Percentiles rank a stretch among this genome's conserved stretches.
Conservation (phyloP, 2,113 vertebrate species). For the Pteruthius melanotis region DNA sequence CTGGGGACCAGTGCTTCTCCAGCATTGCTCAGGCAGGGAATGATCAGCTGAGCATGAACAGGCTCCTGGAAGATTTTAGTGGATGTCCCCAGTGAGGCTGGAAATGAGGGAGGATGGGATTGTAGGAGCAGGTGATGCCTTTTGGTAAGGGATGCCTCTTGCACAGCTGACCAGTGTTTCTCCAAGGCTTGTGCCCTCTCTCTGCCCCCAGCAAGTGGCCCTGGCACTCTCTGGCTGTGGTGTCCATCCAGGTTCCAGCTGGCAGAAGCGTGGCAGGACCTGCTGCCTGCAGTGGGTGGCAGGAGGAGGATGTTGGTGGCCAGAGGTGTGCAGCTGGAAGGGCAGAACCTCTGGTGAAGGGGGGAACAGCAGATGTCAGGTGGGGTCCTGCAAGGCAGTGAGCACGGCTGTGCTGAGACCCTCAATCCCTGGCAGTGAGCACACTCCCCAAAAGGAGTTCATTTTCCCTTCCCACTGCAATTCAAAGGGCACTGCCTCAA, state of each 20-base stretch:
- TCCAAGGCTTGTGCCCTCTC: background rate
- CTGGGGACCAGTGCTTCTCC: background rate
- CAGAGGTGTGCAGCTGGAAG: background rate
- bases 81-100: background rate
- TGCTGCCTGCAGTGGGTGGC: background rate
- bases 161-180: background rate
- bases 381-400: background rate
- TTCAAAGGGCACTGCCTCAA: no score
- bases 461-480: background rate
- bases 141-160: background rate
- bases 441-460: background rate
- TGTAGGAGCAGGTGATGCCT: background rate
- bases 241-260: fast-evolving
- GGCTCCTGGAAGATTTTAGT: background rate
- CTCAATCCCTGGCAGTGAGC: background rate
- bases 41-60: fast-evolving
- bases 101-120: background rate
- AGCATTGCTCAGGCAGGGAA: background rate
- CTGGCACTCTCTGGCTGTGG: background rate
- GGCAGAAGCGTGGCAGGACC: background rate
- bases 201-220: background rate
- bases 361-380: background rate
- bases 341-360: background rate
- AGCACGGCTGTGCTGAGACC: fast-evolving
- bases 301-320: background rate